These are phyloP conservation scores for Heterodera schachtii DNA, from an alignment of 1,140 invertebrate species.

Conservation along the genomic window DNA sequence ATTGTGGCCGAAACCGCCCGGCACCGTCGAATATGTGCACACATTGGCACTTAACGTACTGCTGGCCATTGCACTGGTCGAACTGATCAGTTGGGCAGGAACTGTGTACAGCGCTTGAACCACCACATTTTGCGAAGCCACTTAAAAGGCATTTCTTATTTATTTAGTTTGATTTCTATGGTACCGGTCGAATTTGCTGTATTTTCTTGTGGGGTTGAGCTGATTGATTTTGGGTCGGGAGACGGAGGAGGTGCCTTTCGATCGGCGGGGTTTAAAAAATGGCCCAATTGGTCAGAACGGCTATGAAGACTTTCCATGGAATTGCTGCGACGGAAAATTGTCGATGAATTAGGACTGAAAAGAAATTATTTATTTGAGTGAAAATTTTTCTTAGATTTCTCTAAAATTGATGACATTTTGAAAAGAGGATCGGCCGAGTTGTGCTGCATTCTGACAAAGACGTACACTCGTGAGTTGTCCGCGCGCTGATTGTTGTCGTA, in stretches of 20 bases:
- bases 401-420: slow-evolving; percentile 44
- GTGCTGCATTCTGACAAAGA: slow-evolving; percentile 43
- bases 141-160: background rate
- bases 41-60: background rate
- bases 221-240: background rate
- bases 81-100: slow-evolving; percentile 2
- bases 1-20: slow-evolving; percentile 26
- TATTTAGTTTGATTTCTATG: no score
- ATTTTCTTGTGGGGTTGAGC: background rate
- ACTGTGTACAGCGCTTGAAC: background rate
- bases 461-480: slow-evolving; percentile 82
- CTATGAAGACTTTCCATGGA: slow-evolving; percentile 14
- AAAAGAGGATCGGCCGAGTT: slow-evolving; percentile 43
- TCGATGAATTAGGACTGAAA: slow-evolving; percentile 27
- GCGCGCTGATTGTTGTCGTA: slow-evolving; percentile 78
- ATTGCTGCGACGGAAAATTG: slow-evolving; percentile 17
- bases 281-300: slow-evolving; percentile 20
- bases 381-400: background rate
- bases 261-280: slow-evolving; percentile 32
- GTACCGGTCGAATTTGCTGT: background rate
- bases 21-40: slow-evolving; percentile 7
- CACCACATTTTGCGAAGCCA: background rate
- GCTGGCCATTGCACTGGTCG: background rate
- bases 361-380: background rate
- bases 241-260: slow-evolving; percentile 28